These are phyloP conservation scores for Linepithema humile DNA, from an alignment of 1,140 invertebrate genomes.

Conservation along the genomic window DNA sequence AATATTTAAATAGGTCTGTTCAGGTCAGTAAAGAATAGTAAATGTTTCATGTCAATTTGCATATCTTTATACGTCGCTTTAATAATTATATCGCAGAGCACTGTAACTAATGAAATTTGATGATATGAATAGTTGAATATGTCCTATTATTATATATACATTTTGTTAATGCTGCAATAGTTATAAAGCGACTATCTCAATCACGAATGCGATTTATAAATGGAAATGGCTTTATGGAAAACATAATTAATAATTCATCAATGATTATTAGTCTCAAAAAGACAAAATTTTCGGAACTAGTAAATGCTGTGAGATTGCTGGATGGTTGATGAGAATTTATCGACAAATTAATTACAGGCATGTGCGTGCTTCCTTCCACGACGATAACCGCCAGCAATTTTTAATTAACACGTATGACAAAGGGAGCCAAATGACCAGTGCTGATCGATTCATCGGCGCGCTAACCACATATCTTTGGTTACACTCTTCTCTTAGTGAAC, in stretches of 20 bases:
- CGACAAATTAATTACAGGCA: slow-evolving; percentile 75
- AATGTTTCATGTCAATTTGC: neutral
- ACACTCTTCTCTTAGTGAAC: slow-evolving; percentile 60
- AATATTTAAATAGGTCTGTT: neutral
- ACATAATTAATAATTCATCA: slow-evolving; percentile 26
- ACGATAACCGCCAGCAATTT: slow-evolving; percentile 76
- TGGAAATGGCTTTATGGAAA: neutral
- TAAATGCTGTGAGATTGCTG: slow-evolving; percentile 47
- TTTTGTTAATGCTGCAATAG: neutral
- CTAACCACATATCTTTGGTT: slow-evolving; percentile 65
- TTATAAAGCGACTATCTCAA: neutral
- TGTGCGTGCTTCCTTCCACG: slow-evolving; percentile 67
- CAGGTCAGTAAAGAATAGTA: neutral
- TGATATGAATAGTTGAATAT: neutral
- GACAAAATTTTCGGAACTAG: slow-evolving; percentile 38
- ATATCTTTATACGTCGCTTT: neutral
- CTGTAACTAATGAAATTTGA: neutral
- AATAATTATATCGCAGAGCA: neutral
- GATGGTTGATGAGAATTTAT: slow-evolving; percentile 68
- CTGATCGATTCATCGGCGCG: slow-evolving; percentile 63
- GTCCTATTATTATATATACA: neutral
- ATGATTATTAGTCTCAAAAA: slow-evolving; percentile 34
- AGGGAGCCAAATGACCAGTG: slow-evolving; percentile 70
- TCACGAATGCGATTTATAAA: neutral
- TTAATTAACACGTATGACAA: slow-evolving; percentile 76